Evolutionary conservation across 2,797 vertebrate species (phyloP).

Genomic region (Gymnoscopelus microlampas): DNA sequence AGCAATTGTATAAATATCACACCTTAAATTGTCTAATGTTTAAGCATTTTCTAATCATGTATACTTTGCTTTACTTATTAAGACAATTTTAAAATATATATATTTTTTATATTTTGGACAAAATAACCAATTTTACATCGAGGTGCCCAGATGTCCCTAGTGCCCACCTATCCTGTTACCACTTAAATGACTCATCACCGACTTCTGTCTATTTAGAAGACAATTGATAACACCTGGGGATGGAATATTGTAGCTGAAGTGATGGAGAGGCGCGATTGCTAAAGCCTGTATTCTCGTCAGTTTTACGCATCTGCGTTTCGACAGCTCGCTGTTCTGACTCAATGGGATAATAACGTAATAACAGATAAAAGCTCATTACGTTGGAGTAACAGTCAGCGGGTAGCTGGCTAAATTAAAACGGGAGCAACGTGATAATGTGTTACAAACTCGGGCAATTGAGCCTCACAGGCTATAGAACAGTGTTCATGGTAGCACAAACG

Average conservation of each 20-base stretch:
- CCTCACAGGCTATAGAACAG: not conserved
- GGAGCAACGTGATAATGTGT: not conserved
- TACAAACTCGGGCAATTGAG: not conserved
- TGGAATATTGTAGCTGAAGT: not conserved
- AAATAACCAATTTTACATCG: too few species aligned
- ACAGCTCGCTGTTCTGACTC: not conserved
- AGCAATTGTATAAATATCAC: too few species aligned
- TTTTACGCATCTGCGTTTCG: conserved; percentile 36
- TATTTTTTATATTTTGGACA: too few species aligned
- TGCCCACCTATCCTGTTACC: too few species aligned
- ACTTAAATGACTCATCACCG: not conserved
- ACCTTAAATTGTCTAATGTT: too few species aligned
- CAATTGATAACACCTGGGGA: not conserved
- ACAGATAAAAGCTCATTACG: not conserved
- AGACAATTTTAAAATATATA: too few species aligned
- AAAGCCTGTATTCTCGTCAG: not conserved
- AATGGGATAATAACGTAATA: not conserved
- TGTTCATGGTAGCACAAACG: not conserved
- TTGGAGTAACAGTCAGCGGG: not conserved
- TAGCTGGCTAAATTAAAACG: not conserved
- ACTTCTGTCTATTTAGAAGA: not conserved
- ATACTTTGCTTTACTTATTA: too few species aligned
- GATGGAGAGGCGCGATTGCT: conserved; percentile 5
- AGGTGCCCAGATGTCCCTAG: too few species aligned
- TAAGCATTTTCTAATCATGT: too few species aligned